Percentiles rank a stretch among this genome's conserved stretches.
phyloP scores from a whole-genome alignment of 2,888 invertebrate species.

The Piscicola geometra region DNA sequence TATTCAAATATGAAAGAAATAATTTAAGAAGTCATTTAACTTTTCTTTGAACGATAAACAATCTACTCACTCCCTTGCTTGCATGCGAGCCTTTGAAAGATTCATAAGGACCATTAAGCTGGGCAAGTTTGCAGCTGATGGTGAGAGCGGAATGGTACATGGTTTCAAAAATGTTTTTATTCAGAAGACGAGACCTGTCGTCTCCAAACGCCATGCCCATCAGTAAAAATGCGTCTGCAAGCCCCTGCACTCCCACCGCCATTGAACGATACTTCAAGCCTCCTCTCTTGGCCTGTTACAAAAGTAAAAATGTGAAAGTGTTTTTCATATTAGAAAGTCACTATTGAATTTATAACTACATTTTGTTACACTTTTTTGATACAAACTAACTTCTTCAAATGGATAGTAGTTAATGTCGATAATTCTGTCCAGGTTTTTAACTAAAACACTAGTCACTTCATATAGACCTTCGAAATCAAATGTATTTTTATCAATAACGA shows the following conservation, averaged over 20 bases:
- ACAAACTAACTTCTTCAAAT: conserved; percentile 83
- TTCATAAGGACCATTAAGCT: conserved; percentile 76
- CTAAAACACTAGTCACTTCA: conserved; percentile 80
- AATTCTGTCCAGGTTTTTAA: conserved; percentile 87
- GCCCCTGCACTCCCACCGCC: conserved; percentile 89
- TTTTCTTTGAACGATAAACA: too few species aligned
- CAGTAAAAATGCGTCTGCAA: conserved; percentile 90
- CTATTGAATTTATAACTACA: too few species aligned
- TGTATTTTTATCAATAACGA: conserved; percentile 67
- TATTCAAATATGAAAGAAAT: too few species aligned
- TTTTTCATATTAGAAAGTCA: too few species aligned
- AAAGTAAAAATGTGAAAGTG: background rate
- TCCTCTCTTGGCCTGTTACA: conserved; percentile 62
- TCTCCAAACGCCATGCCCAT: conserved; percentile 64
- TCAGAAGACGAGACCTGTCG: conserved; percentile 62
- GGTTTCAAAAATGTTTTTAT: conserved; percentile 94
- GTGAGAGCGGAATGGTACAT: conserved; percentile 92
- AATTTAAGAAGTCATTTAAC: too few species aligned
- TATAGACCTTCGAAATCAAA: conserved; percentile 84
- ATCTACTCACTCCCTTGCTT: conserved; percentile 70
- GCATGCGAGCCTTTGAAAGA: conserved; percentile 86
- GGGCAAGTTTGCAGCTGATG: conserved; percentile 87
- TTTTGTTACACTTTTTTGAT: too few species aligned
- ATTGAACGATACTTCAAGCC: conserved; percentile 72
- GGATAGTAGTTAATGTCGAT: conserved; percentile 96